Base-by-base conservation (phyloP, 2,113 vertebrate species). In the Marmota flaviventris region DNA sequence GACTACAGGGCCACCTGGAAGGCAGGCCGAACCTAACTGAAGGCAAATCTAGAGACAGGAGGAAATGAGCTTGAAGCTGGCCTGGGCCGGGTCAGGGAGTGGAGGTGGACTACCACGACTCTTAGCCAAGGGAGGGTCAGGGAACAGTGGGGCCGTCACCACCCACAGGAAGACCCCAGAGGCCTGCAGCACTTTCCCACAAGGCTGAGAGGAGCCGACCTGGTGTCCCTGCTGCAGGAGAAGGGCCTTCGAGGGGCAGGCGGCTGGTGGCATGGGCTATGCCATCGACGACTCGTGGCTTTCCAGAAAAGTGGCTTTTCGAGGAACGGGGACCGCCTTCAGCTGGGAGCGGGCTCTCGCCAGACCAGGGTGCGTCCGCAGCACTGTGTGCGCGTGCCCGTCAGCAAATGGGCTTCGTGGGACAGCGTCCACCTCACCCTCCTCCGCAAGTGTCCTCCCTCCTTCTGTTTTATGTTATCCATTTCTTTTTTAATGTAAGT, bases 231-330 rank as follows among this genome's bases (percentile, higher is more conserved):
- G 12, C 25, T 11, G 51, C 18, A 6, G 1, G 25, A 17, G 51
- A 27, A 4, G 1, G 3, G 6, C 20, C 8, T n/a, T 27, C 27
- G 1, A 32, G 5, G 39, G 8, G 34, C 27, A n/a, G 58, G 27
- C 48, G 29, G 8, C 0, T 0, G 3, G 65, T 0, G 0, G 69
- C 32, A 3, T 1, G 5, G 84, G 25, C 25, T n/a, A 32, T 0
- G 13, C 45, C 29, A 29, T 24, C 3, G 0, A 13, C 18, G 39
- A 27, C 32, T 27, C 25, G 1, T 12, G 63, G 14, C 12, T 37
- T 67, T 67, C 69, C 61, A 85, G 73, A 34, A 72, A 53, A 82
- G 67, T 27, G 9, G 32, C n/a, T 85, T 51, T 53, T 7, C 29
- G 63, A 94, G 48, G 65, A 81, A 3, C 24, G 0, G 7, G 13